Base-by-base conservation (phyloP, 92 coral and sea anemone species). In the Nematostella vectensis region DNA sequence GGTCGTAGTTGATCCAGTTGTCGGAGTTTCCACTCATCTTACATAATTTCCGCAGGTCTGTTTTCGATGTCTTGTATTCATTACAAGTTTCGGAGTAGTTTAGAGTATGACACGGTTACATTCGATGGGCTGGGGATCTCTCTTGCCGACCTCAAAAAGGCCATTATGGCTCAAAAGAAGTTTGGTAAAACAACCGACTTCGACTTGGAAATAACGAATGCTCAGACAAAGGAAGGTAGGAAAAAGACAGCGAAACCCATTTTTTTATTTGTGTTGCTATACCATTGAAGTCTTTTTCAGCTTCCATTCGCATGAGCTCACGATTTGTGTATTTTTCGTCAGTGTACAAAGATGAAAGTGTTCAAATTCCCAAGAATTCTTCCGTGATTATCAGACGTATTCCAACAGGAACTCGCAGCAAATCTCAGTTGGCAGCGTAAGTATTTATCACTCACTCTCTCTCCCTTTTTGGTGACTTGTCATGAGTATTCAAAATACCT, bases 391-490 rank as follows among this genome's bases (percentile, higher is more conserved):
- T 93, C n/a, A 78, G 96, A 57, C 79, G 99, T 24, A 93, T 87
- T 61, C 99, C 96, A 16, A 55, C 81, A 4, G 96, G 96, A 58
- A 74, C 96, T 39, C 69, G 77, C 48, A 80, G 85, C 50, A 93
- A 87, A 77, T 89, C 99, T 26, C 94, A 87, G 31, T 71, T 88
- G 51, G 99, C 99, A 55, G 78, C 88, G 99, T 93, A 75, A 87
- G 99, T 84, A 17, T 9, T 11, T 15, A 36, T 8, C 15, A 15
- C 8, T 36, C 42, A 36, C 42, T 36, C 9, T 36, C 42, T 36
- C 9, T 36, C 8, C 42, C 15, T 15, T 15, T 15, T 36, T 8
- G 15, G 42, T 36, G 42, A 15, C 15, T 36, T 36, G 42, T 36
- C 15, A 8, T 36, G 42, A 8, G 15, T 15, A 15, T 8, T 36